Evolutionary conservation across 2,888 invertebrate species (phyloP).

Genomic region (Mythimna loreyi): DNA sequence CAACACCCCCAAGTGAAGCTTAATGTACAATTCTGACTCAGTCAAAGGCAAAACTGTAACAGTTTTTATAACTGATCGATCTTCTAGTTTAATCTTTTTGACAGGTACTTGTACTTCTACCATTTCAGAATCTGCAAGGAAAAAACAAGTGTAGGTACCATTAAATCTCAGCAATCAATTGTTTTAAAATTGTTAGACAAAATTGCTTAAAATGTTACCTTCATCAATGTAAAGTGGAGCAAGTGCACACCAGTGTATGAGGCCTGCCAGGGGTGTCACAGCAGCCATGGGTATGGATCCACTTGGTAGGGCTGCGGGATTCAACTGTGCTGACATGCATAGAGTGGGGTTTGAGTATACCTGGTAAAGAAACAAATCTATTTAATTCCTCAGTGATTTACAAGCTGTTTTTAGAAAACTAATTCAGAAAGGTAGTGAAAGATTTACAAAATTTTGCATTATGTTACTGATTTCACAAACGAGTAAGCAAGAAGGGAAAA

Average conservation of each 20-base stretch:
- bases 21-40: conserved; percentile 90
- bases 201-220: conserved; percentile 60
- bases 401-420: background rate
- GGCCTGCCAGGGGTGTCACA: conserved; percentile 95
- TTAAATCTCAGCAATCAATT: background rate
- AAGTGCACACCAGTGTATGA: conserved; percentile 94
- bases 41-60: conserved; percentile 71
- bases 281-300: conserved; percentile 96
- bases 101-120: conserved; percentile 77
- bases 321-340: conserved; percentile 93
- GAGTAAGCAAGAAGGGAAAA: background rate
- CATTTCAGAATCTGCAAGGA: conserved; percentile 81
- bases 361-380: conserved; percentile 69
- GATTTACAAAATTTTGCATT: background rate
- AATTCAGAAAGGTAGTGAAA: background rate
- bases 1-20: conserved; percentile 92
- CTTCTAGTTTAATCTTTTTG: conserved; percentile 86
- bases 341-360: conserved; percentile 92
- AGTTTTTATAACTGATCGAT: conserved; percentile 73
- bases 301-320: conserved; percentile 92
- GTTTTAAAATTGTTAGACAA: no score
- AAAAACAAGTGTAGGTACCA: background rate
- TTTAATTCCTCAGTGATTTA: background rate
- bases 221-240: conserved; percentile 91
- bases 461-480: background rate